These are phyloP conservation scores for Glyptemys insculpta DNA, from an alignment of 2,797 vertebrate genomes.

Conservation along the genomic window DNA sequence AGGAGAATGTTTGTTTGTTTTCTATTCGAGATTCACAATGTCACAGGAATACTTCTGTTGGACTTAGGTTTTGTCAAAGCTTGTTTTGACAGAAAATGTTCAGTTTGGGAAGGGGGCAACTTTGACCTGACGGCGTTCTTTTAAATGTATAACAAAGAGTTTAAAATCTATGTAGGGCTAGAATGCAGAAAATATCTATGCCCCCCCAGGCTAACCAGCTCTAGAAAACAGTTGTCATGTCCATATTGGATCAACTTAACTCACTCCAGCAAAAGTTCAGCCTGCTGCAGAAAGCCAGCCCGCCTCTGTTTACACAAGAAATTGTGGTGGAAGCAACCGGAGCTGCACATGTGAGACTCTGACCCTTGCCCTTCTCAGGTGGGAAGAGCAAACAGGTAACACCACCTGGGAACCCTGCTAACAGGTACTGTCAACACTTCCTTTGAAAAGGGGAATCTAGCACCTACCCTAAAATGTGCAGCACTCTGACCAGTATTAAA, in stretches of 20 bases:
- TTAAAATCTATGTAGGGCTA: background rate
- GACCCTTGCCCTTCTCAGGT: background rate
- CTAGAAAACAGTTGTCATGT: background rate
- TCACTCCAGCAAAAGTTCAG: background rate
- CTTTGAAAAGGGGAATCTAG: background rate
- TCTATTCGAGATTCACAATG: background rate
- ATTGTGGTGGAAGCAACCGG: background rate
- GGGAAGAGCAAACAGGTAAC: background rate
- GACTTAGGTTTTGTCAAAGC: background rate
- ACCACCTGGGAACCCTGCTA: background rate
- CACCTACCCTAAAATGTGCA: background rate
- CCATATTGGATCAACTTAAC: background rate
- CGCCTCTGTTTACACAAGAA: background rate
- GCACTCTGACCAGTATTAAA: background rate
- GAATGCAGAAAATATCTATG: background rate
- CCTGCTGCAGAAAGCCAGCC: background rate
- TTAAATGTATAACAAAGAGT: background rate
- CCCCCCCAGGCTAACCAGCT: background rate
- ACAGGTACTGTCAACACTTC: slow-evolving; percentile 9
- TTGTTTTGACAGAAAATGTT: background rate
- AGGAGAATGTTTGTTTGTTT: background rate
- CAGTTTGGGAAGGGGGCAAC: background rate
- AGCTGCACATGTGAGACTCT: background rate
- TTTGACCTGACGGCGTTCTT: background rate
- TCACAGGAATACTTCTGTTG: background rate